Conservation (phyloP, 2,797 vertebrate genomes). For the Zalophus californianus region DNA sequence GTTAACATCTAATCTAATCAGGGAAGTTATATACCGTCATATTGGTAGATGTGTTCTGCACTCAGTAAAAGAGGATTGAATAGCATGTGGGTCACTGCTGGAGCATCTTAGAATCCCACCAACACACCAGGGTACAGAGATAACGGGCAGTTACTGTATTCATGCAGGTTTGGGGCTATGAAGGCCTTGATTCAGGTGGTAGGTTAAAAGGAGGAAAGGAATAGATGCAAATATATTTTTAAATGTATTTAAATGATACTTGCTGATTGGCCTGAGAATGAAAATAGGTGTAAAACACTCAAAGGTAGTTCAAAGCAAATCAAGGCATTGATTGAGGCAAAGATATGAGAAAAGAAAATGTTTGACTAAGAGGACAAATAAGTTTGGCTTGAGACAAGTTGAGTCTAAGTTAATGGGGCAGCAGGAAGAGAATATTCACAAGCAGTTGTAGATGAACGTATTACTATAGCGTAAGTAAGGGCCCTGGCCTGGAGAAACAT, state of each 20-base stretch:
- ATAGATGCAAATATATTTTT: neutral
- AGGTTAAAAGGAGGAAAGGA: neutral
- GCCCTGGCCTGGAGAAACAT: neutral
- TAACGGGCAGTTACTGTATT: no score
- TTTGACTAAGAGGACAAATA: neutral
- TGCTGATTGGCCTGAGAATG: neutral
- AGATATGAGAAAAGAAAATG: neutral
- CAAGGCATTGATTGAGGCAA: neutral
- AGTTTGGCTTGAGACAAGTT: neutral
- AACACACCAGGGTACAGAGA: no score
- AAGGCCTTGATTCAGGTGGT: neutral
- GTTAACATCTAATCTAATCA: neutral
- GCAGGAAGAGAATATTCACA: neutral
- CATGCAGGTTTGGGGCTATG: no score
- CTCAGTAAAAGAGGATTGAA: neutral
- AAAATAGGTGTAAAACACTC: neutral
- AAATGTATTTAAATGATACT: neutral
- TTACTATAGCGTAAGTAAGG: no score
- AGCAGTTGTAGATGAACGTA: neutral
- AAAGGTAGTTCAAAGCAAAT: neutral
- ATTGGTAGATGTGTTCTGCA: accelerated
- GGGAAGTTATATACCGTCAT: no score
- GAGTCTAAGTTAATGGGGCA: neutral
- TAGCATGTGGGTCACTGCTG: no score
- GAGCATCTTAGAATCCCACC: no score